Evolutionary conservation across 2,888 invertebrate species (phyloP).

Genomic region (Oscheius onirici): DNA sequence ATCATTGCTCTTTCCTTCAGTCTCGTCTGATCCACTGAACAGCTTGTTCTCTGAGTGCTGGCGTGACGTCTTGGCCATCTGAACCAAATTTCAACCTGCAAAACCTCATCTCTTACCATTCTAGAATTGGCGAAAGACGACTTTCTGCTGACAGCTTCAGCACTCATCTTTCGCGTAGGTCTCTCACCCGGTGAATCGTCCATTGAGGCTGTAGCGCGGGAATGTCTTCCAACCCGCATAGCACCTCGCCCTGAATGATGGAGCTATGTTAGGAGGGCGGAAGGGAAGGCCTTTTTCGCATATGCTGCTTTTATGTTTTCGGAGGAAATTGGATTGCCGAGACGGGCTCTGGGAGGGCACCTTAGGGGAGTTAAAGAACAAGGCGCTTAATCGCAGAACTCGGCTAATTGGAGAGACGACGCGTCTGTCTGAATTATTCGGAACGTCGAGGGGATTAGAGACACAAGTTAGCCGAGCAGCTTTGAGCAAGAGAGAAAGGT

Average conservation of each 20-base stretch:
- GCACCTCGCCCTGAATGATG: slow-evolving; percentile 46
- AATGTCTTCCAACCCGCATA: slow-evolving; percentile 54
- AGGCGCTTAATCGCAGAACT: background rate
- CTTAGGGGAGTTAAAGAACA: background rate
- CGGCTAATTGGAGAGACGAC: slow-evolving; percentile 4
- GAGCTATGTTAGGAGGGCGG: background rate
- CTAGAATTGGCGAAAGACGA: slow-evolving; percentile 58
- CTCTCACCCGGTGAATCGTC: slow-evolving; percentile 46
- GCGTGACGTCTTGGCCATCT: slow-evolving; percentile 41
- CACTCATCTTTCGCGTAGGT: slow-evolving; percentile 55
- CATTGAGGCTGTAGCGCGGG: slow-evolving; percentile 57
- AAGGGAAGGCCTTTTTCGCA: background rate
- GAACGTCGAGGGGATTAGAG: slow-evolving; percentile 13
- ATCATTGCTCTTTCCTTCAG: slow-evolving; percentile 48
- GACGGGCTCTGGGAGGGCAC: too few species aligned
- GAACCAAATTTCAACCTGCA: slow-evolving; percentile 12
- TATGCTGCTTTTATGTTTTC: background rate
- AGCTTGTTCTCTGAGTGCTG: slow-evolving; percentile 40
- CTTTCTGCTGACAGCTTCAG: slow-evolving; percentile 57
- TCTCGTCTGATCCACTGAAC: slow-evolving; percentile 51
- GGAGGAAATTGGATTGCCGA: background rate
- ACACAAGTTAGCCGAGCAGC: slow-evolving; percentile 4
- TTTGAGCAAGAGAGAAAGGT: background rate
- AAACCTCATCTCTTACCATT: slow-evolving; percentile 42
- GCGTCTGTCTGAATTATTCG: slow-evolving; percentile 20